Conservation (phyloP, 2,113 vertebrate species). For the Columba livia region DNA sequence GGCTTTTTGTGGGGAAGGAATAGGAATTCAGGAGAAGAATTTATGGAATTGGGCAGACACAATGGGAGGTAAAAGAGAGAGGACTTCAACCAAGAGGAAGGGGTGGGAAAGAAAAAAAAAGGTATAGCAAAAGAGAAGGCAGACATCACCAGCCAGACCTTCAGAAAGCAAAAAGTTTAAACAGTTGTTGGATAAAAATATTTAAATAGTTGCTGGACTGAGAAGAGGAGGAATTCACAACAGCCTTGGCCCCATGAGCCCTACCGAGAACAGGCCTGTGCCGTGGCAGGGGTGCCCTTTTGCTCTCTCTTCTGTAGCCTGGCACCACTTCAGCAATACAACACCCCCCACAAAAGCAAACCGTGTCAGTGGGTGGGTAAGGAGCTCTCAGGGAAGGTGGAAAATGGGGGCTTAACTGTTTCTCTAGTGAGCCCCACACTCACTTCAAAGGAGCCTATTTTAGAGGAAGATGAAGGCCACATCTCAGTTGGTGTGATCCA, state of each 20-base stretch:
- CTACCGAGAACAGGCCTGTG: accelerated
- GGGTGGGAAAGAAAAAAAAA: neutral
- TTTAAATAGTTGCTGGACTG: neutral
- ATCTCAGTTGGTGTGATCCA: accelerated
- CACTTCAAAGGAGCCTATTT: neutral
- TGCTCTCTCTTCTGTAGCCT: neutral
- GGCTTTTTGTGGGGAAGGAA: slow-evolving; percentile 33
- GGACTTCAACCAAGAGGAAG: neutral
- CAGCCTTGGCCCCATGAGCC: accelerated
- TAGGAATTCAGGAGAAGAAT: slow-evolving; percentile 35
- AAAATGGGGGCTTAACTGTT: neutral
- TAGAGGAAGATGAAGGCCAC: neutral
- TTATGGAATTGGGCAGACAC: slow-evolving; percentile 29
- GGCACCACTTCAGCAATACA: neutral
- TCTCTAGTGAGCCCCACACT: neutral
- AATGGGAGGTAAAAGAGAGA: slow-evolving; percentile 11
- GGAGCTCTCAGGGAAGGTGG: neutral
- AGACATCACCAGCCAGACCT: neutral
- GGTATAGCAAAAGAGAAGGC: neutral
- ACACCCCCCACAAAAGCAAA: neutral
- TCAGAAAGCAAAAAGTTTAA: neutral
- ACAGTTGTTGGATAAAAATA: neutral
- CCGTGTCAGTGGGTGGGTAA: accelerated
- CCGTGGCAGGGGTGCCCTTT: neutral
- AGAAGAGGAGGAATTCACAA: accelerated